Evolutionary conservation across 2,888 invertebrate species (phyloP), one percentile per base, ranked within the genome.

Genomic region (Cataglyphis altisquamis): DNA sequence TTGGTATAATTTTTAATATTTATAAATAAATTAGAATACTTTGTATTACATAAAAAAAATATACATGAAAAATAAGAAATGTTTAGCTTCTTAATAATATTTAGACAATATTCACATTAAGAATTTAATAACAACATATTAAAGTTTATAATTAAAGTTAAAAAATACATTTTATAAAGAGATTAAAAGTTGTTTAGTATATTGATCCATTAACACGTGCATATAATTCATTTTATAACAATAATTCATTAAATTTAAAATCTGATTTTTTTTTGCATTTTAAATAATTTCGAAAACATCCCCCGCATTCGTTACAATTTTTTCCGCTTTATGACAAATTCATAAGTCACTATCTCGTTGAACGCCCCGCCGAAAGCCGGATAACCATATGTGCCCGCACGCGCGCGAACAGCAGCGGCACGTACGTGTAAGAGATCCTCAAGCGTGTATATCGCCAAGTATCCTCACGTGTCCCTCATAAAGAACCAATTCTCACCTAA

Each of bases 401-500:
- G 39, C 48, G 9, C 52, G 63, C 63, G 63, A 52, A 57, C 57
- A 21, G 66, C 48, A 18, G 10, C 55, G 39, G 12, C 36, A 70
- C 52, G 67, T 77, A 68, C 55, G 41, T 36, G 57, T 29, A 25
- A 80, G 55, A 57, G 21, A 62, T 45, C 52, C 60, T 60, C 52
- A 75, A 29, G 52, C 32, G 52, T 74, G 67, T 78, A 83, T 89
- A 91, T 91, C 88, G 78, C 18, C 80, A 73, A 94, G 93, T 93
- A 92, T 91, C 87, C 90, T 94, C 94, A 94, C 94, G 94, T 92
- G 88, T 91, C 70, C 55, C 91, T 94, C 94, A 93, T 94, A 94
- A 94, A 94, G 94, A 94, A 94, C 94, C 94, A 94, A 94, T 94
- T 94, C 94, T 90, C 92, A 92, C 90, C 93, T 94, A 94, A 94